A percentile compares a stretch with the other conserved stretches of the same genome.
Conservation (phyloP, 2,888 invertebrate species). For the Nephrotoma flavescens region DNA sequence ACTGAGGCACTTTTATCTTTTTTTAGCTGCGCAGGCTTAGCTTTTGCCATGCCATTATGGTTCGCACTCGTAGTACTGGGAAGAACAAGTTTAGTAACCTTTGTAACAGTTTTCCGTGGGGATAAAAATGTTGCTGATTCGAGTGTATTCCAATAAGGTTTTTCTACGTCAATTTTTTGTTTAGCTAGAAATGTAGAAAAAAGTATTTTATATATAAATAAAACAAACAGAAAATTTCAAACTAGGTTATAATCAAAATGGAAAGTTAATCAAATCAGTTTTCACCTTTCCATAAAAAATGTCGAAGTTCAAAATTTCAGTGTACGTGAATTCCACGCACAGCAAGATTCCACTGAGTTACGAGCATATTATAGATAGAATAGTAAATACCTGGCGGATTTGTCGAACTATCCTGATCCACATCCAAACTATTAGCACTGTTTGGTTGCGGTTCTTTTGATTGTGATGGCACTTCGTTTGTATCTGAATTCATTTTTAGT, state of each 20-base stretch:
- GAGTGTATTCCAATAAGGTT: not conserved
- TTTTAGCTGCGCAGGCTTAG: not conserved
- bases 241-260: not conserved
- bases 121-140: not conserved
- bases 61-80: not conserved
- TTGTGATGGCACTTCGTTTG: not conserved
- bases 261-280: not conserved
- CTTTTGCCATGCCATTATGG: not conserved
- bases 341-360: not conserved
- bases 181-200: not conserved
- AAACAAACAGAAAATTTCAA: not conserved
- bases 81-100: conserved; percentile 7
- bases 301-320: not conserved
- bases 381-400: not conserved
- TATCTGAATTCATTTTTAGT: not conserved
- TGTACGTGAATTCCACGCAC: not conserved
- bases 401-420: not conserved
- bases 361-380: not conserved
- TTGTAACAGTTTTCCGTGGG: conserved; percentile 1
- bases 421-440: not conserved
- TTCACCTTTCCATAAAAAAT: not conserved
- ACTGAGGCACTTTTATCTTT: not conserved
- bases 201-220: not conserved
- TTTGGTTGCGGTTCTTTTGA: not conserved
- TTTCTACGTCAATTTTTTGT: not conserved